Percentiles rank a stretch among this genome's conserved stretches.
These are phyloP conservation scores for Myotis vivesi DNA, from an alignment of 2,797 vertebrate species.

Conservation along the genomic window DNA sequence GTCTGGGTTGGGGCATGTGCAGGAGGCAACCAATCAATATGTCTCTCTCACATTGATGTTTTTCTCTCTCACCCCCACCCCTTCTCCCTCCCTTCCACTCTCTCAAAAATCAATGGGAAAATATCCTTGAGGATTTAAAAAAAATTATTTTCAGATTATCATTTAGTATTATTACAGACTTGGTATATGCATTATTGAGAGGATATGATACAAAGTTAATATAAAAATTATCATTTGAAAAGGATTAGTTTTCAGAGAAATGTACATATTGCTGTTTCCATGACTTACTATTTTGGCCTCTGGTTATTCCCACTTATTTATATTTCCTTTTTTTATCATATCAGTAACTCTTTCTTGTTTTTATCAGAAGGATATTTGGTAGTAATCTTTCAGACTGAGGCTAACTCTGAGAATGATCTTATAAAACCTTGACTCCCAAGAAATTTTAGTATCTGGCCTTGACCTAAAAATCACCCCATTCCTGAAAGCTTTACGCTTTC, in stretches of 20 bases:
- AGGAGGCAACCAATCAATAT: too few relatives aligned
- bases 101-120: too few relatives aligned
- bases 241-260: neutral
- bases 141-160: constrained; percentile 10
- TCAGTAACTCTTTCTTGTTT: neutral
- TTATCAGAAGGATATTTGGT: neutral
- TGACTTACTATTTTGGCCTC: neutral
- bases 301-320: neutral
- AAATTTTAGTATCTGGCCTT: neutral
- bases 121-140: too few relatives aligned
- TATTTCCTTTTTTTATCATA: neutral
- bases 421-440: neutral
- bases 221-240: constrained; percentile 14
- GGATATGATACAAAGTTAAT: neutral
- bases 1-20: too few relatives aligned
- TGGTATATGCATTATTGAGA: constrained; percentile 2
- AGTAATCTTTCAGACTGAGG: neutral
- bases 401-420: neutral
- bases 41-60: too few relatives aligned
- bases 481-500: neutral
- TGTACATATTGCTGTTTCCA: neutral
- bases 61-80: too few relatives aligned
- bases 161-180: neutral
- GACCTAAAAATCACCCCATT: neutral
- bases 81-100: too few relatives aligned